Percentiles rank a stretch among this genome's conserved stretches.
These are phyloP conservation scores for Cariama cristata DNA, from an alignment of 2,113 vertebrate genomes.

Conservation along the genomic window DNA sequence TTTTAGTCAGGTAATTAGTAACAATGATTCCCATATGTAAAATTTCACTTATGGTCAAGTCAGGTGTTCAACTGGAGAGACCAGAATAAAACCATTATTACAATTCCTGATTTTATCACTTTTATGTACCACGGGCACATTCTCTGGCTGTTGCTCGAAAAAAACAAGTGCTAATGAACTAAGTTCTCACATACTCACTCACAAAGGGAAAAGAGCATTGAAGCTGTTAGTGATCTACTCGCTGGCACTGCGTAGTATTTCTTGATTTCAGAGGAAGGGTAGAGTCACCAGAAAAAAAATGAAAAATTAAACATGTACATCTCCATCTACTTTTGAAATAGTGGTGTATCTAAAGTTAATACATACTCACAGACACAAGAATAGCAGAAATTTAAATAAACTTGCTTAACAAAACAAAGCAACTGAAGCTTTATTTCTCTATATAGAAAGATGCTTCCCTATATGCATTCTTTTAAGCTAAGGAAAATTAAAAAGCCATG, in stretches of 20 bases:
- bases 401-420: conserved; percentile 70
- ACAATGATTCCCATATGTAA: neutral
- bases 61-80: neutral
- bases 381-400: conserved; percentile 58
- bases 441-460: conserved; percentile 60
- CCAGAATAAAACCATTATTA: neutral
- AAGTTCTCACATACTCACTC: neutral
- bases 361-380: neutral
- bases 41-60: neutral
- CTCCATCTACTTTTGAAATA: neutral
- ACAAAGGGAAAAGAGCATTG: neutral
- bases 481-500: conserved; percentile 69
- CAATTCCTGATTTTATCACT: neutral
- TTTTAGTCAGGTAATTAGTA: neutral
- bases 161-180: neutral
- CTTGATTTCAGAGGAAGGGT: neutral
- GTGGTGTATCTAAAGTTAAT: neutral
- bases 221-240: neutral
- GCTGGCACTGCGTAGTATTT: neutral
- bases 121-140: neutral
- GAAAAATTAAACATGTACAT: neutral
- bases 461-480: conserved; percentile 72
- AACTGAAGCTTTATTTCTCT: conserved; percentile 67
- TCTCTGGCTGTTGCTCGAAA: neutral
- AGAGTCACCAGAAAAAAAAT: neutral